Conservation (phyloP, 2,113 vertebrate genomes). For the Malaclemys terrapin region DNA sequence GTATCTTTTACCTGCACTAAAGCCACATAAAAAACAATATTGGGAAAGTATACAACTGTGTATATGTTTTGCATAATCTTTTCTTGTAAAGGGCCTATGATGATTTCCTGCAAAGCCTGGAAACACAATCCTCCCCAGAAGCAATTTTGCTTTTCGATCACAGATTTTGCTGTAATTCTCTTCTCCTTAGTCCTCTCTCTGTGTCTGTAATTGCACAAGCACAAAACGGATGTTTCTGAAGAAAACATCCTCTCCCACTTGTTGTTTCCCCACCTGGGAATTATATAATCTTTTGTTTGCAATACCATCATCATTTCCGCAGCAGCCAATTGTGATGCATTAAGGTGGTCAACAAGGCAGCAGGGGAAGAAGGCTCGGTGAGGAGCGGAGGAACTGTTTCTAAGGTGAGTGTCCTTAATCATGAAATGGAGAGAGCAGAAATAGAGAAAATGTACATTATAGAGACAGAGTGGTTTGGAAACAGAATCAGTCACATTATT, state of each 20-base stretch:
- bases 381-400: not conserved
- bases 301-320: conserved; percentile 2
- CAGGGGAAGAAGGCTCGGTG: not conserved
- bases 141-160: not conserved
- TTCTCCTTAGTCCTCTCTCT: not conserved
- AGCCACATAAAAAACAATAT: not conserved
- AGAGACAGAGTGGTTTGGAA: conserved; percentile 26
- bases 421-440: not conserved
- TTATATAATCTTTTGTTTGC: conserved; percentile 15
- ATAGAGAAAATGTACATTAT: conserved; percentile 22
- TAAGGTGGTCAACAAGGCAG: not conserved
- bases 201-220: conserved; percentile 51
- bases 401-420: not conserved
- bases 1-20: not conserved
- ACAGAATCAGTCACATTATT: conserved; percentile 32
- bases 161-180: not conserved
- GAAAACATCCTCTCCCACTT: not conserved
- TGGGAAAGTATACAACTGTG: conserved; percentile 15
- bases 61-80: conserved; percentile 11
- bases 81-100: not conserved
- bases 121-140: not conserved
- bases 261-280: conserved; percentile 21
- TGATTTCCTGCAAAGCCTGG: not conserved
- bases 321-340: not conserved
- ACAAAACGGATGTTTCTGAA: not conserved